These are phyloP conservation scores for Pipistrellus kuhlii DNA, from an alignment of 2,797 vertebrate genomes.

Conservation along the genomic window DNA sequence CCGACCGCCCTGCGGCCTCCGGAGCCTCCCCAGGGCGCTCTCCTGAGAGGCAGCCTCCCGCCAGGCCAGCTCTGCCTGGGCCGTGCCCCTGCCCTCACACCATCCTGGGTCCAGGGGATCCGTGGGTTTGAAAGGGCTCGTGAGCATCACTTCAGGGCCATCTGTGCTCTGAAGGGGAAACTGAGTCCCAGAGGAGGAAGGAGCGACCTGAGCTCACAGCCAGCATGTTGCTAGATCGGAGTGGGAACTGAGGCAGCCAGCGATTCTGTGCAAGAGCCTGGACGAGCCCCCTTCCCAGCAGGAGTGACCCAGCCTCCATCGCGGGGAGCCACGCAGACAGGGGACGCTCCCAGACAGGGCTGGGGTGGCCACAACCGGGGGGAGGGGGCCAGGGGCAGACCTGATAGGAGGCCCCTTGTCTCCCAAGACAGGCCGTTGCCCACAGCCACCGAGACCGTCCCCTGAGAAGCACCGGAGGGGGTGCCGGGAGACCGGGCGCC, in stretches of 20 bases:
- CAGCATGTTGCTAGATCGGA: accelerated
- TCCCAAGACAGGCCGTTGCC: background rate
- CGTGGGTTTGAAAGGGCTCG: background rate
- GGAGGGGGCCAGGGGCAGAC: accelerated
- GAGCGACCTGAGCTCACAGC: accelerated
- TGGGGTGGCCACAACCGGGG: background rate
- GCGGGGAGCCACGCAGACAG: background rate
- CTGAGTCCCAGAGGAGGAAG: background rate
- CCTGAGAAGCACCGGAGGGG: background rate
- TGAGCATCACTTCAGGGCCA: background rate
- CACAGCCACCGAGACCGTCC: background rate
- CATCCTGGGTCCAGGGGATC: background rate
- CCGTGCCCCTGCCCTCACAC: background rate
- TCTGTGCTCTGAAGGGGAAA: background rate
- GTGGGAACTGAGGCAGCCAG: background rate
- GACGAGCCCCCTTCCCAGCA: too few relatives aligned
- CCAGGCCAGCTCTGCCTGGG: background rate
- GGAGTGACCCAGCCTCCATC: too few relatives aligned
- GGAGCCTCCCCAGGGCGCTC: accelerated
- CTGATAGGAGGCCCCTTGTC: background rate
- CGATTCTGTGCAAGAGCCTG: too few relatives aligned
- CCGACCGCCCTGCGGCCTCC: background rate
- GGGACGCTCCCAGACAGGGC: background rate
- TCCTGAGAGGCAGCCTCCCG: background rate
- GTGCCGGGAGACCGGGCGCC: background rate